phyloP scores from a whole-genome alignment of 2,888 invertebrate genomes.

The Noctuana brunneofusca region DNA sequence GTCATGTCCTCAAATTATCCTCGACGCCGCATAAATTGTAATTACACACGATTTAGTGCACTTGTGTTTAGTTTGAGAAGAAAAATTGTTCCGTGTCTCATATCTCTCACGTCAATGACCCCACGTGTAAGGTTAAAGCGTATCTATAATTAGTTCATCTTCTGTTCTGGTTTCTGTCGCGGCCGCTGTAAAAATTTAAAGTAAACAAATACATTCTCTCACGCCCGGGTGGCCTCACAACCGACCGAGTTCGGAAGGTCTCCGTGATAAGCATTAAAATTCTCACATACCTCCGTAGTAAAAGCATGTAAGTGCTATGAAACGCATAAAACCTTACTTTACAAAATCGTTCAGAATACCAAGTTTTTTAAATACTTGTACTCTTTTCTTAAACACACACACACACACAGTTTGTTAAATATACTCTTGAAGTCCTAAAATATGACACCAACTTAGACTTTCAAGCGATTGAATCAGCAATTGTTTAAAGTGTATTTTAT shows the following conservation, averaged over 20 bases:
- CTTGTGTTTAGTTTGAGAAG: conserved; percentile 27
- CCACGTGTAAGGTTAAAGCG: conserved; percentile 71
- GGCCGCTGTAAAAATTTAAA: conserved; percentile 80
- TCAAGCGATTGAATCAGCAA: too few relatives aligned
- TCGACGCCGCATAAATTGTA: conserved; percentile 10
- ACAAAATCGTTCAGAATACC: too few relatives aligned
- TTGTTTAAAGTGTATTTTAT: too few relatives aligned
- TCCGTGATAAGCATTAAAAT: not conserved
- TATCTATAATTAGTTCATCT: conserved; percentile 71
- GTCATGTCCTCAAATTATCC: conserved; percentile 16
- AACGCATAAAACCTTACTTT: too few relatives aligned
- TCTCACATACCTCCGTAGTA: too few relatives aligned
- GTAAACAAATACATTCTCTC: conserved; percentile 76
- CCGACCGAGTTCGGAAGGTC: conserved; percentile 47
- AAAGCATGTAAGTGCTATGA: too few relatives aligned
- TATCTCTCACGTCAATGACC: conserved; percentile 66
- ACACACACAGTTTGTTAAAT: too few relatives aligned
- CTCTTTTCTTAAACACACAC: too few relatives aligned
- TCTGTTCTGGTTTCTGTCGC: conserved; percentile 80
- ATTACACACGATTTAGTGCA: conserved; percentile 18
- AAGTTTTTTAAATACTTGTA: too few relatives aligned
- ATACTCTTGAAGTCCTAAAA: too few relatives aligned
- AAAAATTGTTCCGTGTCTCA: conserved; percentile 29
- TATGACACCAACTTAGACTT: too few relatives aligned
- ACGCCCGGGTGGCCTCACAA: conserved; percentile 74